phyloP scores from a whole-genome alignment of 35 echinoderm and acorn worm genomes.

The Diadema setosum region DNA sequence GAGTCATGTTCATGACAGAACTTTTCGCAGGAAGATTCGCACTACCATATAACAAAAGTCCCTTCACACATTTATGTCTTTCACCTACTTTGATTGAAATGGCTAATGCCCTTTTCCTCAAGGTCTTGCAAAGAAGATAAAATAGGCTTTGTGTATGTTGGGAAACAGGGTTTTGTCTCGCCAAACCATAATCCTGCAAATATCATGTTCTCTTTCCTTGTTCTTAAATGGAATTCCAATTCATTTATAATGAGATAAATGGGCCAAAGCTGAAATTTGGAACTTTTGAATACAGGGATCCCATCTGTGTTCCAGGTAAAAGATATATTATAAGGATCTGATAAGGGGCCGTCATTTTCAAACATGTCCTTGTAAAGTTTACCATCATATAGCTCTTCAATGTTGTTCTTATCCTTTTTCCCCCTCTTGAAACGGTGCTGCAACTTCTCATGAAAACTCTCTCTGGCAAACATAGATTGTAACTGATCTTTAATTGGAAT shows the following conservation, averaged over 20 bases:
- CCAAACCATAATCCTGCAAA: slow-evolving; percentile 60
- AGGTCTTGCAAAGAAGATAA: background rate
- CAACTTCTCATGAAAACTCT: background rate
- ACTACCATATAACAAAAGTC: background rate
- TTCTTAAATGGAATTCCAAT: slow-evolving; percentile 16
- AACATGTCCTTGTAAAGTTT: slow-evolving; percentile 18
- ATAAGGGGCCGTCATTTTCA: background rate
- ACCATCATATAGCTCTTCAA: slow-evolving; percentile 80
- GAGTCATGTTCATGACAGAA: background rate
- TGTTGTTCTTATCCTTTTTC: background rate
- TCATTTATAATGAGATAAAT: slow-evolving; percentile 63
- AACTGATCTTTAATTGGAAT: background rate
- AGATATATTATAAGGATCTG: slow-evolving; percentile 37
- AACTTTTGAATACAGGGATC: slow-evolving; percentile 73
- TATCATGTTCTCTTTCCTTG: slow-evolving; percentile 41
- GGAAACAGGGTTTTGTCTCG: background rate
- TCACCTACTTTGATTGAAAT: background rate
- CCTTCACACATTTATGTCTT: background rate
- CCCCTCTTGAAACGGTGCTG: background rate
- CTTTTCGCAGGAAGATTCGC: slow-evolving; percentile 12
- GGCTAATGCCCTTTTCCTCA: background rate
- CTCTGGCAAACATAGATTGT: background rate
- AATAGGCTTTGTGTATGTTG: slow-evolving; percentile 1
- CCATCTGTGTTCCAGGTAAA: slow-evolving; percentile 73
- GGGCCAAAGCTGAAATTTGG: slow-evolving; percentile 56